These are phyloP conservation scores for Diarsia brunnea DNA, from an alignment of 2,888 invertebrate species.

Conservation along the genomic window DNA sequence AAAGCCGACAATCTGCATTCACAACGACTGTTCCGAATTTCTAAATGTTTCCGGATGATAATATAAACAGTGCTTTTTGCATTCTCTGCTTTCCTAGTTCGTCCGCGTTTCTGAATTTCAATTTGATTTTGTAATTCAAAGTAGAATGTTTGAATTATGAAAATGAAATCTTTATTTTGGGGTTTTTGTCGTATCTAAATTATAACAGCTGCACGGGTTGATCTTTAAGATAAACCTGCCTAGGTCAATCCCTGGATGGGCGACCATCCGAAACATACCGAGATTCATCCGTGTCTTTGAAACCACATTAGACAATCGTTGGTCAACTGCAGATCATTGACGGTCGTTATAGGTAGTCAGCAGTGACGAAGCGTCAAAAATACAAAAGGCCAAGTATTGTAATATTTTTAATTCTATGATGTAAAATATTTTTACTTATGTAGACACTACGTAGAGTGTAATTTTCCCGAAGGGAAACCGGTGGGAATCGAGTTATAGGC, in stretches of 20 bases:
- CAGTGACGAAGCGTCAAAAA: too few species aligned
- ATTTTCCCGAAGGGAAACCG: too few species aligned
- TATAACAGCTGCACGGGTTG: background rate
- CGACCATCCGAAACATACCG: background rate
- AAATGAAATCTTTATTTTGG: background rate
- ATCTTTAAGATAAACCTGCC: background rate
- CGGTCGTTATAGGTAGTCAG: background rate
- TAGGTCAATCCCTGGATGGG: background rate
- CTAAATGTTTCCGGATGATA: conserved; percentile 48
- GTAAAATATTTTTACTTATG: too few species aligned
- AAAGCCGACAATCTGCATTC: conserved; percentile 35
- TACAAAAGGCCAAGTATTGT: too few species aligned
- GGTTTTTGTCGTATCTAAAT: conserved; percentile 1
- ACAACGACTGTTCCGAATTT: conserved; percentile 33
- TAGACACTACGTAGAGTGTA: too few species aligned
- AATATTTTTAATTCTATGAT: too few species aligned
- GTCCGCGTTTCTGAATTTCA: conserved; percentile 53
- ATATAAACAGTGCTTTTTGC: conserved; percentile 50
- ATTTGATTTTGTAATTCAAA: conserved; percentile 58
- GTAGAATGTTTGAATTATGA: conserved; percentile 21
- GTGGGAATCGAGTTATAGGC: too few species aligned
- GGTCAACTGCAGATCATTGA: background rate
- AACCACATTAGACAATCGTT: background rate
- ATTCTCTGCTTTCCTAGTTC: conserved; percentile 29
- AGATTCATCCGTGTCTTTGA: background rate